Percentiles rank a stretch among this genome's conserved stretches.
Evolutionary conservation across 2,888 invertebrate species (phyloP).

Genomic region (Brachyopa scutellaris): DNA sequence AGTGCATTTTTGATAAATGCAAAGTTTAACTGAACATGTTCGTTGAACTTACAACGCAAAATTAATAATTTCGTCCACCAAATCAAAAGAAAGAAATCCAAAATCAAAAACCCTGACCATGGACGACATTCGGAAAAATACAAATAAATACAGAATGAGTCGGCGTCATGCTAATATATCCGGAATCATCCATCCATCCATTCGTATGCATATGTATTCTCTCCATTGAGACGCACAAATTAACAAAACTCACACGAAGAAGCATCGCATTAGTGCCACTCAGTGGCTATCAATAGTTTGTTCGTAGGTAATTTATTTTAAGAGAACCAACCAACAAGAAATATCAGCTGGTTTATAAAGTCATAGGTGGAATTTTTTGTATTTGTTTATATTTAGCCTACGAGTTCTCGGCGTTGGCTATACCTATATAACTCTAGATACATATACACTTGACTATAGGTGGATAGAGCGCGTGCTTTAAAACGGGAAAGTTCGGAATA

Average conservation of each 20-base stretch:
- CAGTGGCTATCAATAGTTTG: constrained; percentile 27
- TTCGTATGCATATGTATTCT: too few species aligned
- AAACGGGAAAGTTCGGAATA: constrained; percentile 45
- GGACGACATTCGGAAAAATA: background rate
- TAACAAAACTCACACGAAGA: constrained; percentile 18
- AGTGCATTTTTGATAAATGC: too few species aligned
- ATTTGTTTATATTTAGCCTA: constrained; percentile 37
- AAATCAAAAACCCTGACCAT: constrained; percentile 4
- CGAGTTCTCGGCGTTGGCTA: constrained; percentile 4
- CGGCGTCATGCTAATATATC: background rate
- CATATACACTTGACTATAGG: background rate
- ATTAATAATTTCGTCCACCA: too few species aligned
- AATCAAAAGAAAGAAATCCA: too few species aligned
- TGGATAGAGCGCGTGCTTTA: constrained; percentile 14
- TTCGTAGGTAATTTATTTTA: constrained; percentile 26
- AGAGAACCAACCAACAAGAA: constrained; percentile 30
- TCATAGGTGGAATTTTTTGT: constrained; percentile 29
- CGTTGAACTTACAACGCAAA: too few species aligned
- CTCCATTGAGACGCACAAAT: constrained; percentile 25
- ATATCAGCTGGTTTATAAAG: constrained; percentile 50
- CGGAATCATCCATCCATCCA: background rate
- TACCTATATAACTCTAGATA: background rate
- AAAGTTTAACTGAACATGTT: too few species aligned
- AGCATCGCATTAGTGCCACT: constrained; percentile 22
- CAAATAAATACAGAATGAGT: background rate